These are phyloP conservation scores for Pantelozetes paolii DNA, from an alignment of 2,888 invertebrate species.

Conservation along the genomic window DNA sequence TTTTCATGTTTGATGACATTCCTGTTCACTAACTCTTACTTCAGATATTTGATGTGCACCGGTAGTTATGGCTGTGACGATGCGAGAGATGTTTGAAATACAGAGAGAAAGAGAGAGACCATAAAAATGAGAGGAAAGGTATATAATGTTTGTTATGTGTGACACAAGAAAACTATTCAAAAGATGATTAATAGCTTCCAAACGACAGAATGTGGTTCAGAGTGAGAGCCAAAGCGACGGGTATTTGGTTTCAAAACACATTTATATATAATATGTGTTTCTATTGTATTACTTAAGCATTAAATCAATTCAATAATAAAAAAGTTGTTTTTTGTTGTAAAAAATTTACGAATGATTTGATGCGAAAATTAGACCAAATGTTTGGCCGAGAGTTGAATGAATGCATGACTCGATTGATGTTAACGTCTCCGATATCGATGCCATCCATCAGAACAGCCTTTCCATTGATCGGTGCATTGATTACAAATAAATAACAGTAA, in stretches of 20 bases:
- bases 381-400: not conserved
- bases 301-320: no score
- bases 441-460: not conserved
- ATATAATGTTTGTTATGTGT: not conserved
- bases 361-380: not conserved
- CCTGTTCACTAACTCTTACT: not conserved
- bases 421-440: not conserved
- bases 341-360: not conserved
- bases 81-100: not conserved
- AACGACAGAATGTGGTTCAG: constrained; percentile 11
- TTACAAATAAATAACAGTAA: not conserved
- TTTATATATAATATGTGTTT: no score
- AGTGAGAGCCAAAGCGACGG: not conserved
- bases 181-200: not conserved
- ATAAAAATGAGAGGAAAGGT: not conserved
- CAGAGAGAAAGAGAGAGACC: not conserved
- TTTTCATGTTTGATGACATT: not conserved
- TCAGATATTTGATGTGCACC: not conserved
- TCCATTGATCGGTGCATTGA: constrained; percentile 1
- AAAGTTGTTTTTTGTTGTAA: not conserved
- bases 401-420: not conserved
- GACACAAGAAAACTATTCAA: not conserved
- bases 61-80: not conserved
- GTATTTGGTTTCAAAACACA: no score
- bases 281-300: no score